A percentile compares a stretch with the other conserved stretches of the same genome.
phyloP scores from a whole-genome alignment of 1,140 invertebrate species.

The Camponotus floridanus region DNA sequence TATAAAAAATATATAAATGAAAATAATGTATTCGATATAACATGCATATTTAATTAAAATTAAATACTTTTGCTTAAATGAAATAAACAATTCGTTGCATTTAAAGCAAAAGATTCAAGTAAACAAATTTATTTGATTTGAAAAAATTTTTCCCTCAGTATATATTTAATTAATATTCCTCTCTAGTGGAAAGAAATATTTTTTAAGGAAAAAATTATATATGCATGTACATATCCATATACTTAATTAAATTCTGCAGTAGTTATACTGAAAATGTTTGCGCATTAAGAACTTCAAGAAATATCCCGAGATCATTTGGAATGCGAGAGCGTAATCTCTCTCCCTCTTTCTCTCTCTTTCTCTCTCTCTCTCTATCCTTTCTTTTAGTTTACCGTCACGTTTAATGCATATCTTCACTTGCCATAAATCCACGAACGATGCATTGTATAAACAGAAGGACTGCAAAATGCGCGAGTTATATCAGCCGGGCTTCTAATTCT shows the following conservation, averaged over 20 bases:
- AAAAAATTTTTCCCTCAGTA: too few relatives aligned
- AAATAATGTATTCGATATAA: too few relatives aligned
- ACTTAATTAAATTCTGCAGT: not conserved
- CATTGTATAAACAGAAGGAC: conserved; percentile 14
- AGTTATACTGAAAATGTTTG: not conserved
- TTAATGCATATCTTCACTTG: not conserved
- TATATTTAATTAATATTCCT: not conserved
- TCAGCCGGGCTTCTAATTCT: not conserved
- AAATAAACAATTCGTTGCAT: too few relatives aligned
- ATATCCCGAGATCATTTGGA: not conserved
- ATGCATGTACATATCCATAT: not conserved
- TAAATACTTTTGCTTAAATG: too few relatives aligned
- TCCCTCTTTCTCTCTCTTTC: too few relatives aligned
- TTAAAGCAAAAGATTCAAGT: too few relatives aligned
- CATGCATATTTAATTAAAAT: too few relatives aligned
- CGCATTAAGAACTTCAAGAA: not conserved
- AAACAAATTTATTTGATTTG: too few relatives aligned
- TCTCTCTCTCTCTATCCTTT: too few relatives aligned
- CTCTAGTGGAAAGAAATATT: not conserved
- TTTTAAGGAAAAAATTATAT: not conserved
- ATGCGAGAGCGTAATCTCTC: not conserved
- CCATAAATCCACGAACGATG: not conserved
- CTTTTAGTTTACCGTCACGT: not conserved
- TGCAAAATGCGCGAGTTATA: not conserved
- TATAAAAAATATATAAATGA: too few relatives aligned